phyloP scores from a whole-genome alignment of 1,140 invertebrate species.

The Drosophila chauvacae region DNA sequence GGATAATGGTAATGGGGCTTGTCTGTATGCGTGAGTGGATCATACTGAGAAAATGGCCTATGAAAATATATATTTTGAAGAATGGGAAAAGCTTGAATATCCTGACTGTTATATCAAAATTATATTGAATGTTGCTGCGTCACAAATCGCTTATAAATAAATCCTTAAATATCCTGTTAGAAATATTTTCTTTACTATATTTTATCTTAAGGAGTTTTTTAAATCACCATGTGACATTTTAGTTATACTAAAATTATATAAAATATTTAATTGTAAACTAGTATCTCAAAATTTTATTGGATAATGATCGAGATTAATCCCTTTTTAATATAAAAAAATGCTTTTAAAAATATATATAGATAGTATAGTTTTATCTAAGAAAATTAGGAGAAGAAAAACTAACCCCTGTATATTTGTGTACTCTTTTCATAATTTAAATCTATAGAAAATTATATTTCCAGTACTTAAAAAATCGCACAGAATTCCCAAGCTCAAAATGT shows the following conservation, averaged over 20 bases:
- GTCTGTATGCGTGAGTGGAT: conserved; percentile 25
- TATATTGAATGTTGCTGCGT: neutral
- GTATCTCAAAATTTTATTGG: no score
- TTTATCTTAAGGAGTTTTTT: no score
- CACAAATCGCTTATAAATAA: neutral
- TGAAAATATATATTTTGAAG: neutral
- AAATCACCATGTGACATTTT: no score
- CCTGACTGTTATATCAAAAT: neutral
- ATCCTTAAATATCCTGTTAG: neutral
- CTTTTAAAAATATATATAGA: neutral
- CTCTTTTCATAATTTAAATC: neutral
- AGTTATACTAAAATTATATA: no score
- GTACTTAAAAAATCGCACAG: neutral
- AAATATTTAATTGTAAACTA: no score
- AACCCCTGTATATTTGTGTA: neutral
- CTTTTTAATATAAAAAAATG: no score
- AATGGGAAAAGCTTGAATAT: no score
- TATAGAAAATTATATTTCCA: no score
- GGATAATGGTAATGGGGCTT: conserved; percentile 52
- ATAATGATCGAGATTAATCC: no score
- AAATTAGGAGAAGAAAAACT: neutral
- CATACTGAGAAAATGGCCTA: neutral
- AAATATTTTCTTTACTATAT: no score
- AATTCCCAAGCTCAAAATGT: neutral
- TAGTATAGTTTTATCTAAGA: neutral